Evolutionary conservation across 2,797 vertebrate species (phyloP).

Genomic region (Sardinella longiceps): DNA sequence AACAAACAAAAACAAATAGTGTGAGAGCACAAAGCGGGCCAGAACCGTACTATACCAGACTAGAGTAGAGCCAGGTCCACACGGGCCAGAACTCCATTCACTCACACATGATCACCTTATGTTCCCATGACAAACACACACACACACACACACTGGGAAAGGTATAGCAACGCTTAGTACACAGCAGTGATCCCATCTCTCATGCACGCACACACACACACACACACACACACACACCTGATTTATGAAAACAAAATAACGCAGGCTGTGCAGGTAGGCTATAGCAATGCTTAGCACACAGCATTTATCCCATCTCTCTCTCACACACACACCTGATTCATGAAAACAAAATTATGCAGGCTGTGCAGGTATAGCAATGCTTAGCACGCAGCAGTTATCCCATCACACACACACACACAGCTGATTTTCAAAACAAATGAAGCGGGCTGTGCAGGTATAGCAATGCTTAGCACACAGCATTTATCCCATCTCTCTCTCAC

Average conservation of each 20-base stretch:
- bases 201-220: conserved; percentile 1
- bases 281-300: neutral
- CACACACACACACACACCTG: conserved; percentile 35
- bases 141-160: conserved; percentile 27
- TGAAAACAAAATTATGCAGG: conserved; percentile 23
- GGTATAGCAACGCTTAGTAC: neutral
- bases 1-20: no score
- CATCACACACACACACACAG: no score
- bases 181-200: no score
- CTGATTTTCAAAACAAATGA: conserved; percentile 20
- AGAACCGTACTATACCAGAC: neutral
- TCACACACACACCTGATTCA: no score
- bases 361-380: neutral
- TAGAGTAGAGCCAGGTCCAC: no score
- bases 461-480: conserved; percentile 44
- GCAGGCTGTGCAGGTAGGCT: neutral
- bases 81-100: neutral
- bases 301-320: no score
- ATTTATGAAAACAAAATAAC: conserved; percentile 31
- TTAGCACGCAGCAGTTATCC: neutral
- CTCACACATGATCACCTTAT: neutral
- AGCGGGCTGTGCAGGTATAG: neutral
- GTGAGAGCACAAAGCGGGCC: no score
- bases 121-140: conserved; percentile 31
- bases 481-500: no score